Evolutionary conservation across 2,113 vertebrate genomes (phyloP).

Genomic region (Lophura nycthemera): DNA sequence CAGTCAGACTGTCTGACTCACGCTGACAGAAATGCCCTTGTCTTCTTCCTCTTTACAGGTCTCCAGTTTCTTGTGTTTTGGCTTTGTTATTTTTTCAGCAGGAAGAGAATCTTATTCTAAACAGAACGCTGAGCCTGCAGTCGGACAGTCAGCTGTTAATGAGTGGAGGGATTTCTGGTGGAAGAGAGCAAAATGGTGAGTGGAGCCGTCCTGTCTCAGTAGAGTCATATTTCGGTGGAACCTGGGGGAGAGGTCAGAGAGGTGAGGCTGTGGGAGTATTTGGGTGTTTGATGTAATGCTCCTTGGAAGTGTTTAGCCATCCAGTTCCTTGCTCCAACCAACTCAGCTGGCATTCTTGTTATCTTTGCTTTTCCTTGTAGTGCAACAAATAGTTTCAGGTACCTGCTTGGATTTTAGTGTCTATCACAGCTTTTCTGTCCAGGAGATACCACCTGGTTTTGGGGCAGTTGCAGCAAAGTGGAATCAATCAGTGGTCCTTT

Average conservation of each 20-base stretch:
- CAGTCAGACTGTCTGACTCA: not conserved
- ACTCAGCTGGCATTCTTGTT: not conserved
- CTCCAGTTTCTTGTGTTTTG: not conserved
- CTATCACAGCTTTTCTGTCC: not conserved
- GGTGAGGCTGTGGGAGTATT: accelerated
- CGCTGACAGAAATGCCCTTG: not conserved
- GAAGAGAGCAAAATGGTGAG: not conserved
- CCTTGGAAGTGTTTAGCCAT: not conserved
- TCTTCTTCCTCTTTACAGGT: not conserved
- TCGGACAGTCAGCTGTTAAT: not conserved
- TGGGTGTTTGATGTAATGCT: not conserved
- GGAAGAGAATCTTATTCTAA: not conserved
- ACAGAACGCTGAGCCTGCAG: not conserved
- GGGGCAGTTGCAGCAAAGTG: not conserved
- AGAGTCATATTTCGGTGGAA: not conserved
- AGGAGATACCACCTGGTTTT: not conserved
- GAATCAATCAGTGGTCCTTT: not conserved
- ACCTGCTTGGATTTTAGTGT: not conserved
- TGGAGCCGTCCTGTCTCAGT: accelerated
- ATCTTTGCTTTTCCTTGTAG: not conserved
- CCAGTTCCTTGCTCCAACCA: accelerated
- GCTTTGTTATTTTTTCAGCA: not conserved
- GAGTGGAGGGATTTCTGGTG: not conserved
- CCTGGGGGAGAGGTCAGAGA: not conserved
- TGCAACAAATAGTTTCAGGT: not conserved